Base-by-base conservation (phyloP, 2,113 vertebrate species). In the Alosa alosa region DNA sequence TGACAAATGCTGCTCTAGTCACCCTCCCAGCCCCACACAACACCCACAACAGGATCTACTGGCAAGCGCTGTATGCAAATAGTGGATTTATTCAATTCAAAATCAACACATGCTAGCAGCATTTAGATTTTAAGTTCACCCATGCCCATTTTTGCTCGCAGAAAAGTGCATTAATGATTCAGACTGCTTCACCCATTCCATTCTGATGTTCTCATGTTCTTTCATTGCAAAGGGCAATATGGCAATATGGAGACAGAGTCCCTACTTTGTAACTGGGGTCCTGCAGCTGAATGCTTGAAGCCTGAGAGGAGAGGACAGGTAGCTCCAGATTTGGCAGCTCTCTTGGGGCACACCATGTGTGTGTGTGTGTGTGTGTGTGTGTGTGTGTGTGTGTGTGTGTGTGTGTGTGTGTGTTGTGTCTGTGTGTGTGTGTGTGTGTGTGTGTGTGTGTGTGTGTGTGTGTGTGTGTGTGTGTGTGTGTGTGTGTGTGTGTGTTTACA, bases 381-480 rank as follows among this genome's bases (percentile, higher is more conserved):
- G 55, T 57, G 15, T 57, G 55, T 57, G 55, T 57, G 55, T 57
- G 55, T 57, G 55, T 57, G n/a, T 64, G 57, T 64, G 57, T 25
- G 57, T 20, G 57, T 64, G 18, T 64, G 22, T 22, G 20, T n/a
- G n/a, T n/a, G n/a, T n/a, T n/a, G n/a, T n/a, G n/a, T 78, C 1
- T 78, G 72, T 39, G 72, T 41, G 72, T 13, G 72, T 78, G 72
- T 41, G 36, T 78, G 31, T 78, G 72, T 78, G 36, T 78, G 72
- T 78, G 41, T n/a, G 60, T 64, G 60, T 25, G 3, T 64, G 22
- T 64, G 4, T n/a, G 22, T 64, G 20, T 64, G 60, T 78, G 31
- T 39, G 72, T 78, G 72, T 78, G 36, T 78, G 72, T 78, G 72
- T 78, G 72, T 78, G 31, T 78, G 72, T 39, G 72, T 41, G 72